A percentile compares a stretch with the other conserved stretches of the same genome.
These are phyloP conservation scores for Micrastur ruficollis DNA, from an alignment of 2,797 vertebrate genomes.

Conservation along the genomic window DNA sequence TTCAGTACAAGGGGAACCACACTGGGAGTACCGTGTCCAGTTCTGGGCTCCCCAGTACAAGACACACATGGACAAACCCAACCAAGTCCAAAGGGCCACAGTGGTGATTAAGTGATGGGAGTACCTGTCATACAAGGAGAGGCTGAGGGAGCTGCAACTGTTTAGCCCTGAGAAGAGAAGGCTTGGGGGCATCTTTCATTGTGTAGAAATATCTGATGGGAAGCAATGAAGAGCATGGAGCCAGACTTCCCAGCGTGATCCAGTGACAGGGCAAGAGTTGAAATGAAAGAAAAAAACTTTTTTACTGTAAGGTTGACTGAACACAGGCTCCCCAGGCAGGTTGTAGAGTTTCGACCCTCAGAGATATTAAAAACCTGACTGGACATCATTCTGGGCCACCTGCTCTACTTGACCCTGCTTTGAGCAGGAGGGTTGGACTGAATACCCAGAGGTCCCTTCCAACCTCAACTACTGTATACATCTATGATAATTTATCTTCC, in stretches of 20 bases:
- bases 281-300: neutral
- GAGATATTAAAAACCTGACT: neutral
- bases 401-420: neutral
- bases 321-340: neutral
- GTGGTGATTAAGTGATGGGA: neutral
- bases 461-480: neutral
- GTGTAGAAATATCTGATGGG: too few species aligned
- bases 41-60: neutral
- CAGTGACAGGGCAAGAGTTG: too few species aligned
- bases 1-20: too few species aligned
- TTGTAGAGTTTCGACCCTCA: neutral
- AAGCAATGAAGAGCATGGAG: too few species aligned
- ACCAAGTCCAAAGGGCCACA: rapidly evolving
- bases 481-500: neutral
- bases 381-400: neutral
- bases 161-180: too few species aligned
- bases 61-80: neutral
- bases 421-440: too few species aligned
- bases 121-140: neutral
- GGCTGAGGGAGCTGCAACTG: too few species aligned
- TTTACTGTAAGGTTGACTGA: neutral
- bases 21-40: neutral
- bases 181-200: too few species aligned
- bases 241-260: too few species aligned
- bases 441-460: too few species aligned